A percentile compares a stretch with the other conserved stretches of the same genome.
Conservation (phyloP, 2,113 vertebrate genomes). For the Holacanthus passer region DNA sequence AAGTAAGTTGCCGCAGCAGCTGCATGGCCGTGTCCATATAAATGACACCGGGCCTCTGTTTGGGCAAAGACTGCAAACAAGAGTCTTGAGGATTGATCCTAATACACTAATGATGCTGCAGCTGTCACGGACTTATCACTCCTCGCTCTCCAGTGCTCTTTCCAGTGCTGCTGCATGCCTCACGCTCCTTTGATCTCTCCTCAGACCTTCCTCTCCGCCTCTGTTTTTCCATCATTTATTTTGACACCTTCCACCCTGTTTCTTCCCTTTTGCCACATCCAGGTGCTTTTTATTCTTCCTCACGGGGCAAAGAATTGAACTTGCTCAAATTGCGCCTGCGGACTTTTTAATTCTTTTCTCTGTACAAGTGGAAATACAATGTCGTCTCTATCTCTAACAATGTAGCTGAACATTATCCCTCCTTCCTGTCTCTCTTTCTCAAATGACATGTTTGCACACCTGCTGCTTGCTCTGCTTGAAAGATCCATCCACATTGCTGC, state of each 20-base stretch:
- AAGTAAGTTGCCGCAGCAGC: conserved; percentile 54
- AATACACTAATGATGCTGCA: conserved; percentile 81
- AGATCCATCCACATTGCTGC: conserved; percentile 33
- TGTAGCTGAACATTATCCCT: background rate
- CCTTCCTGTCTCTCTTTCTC: background rate
- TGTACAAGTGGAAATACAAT: conserved; percentile 3
- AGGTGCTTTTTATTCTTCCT: conserved; percentile 31
- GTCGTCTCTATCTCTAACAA: background rate
- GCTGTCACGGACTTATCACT: conserved; percentile 77
- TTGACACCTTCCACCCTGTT: conserved; percentile 42
- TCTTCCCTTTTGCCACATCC: conserved; percentile 11
- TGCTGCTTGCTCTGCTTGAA: conserved; percentile 53
- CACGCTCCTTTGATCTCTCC: conserved; percentile 66
- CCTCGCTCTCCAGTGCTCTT: conserved; percentile 54
- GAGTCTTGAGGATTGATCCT: conserved; percentile 74
- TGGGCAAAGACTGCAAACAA: conserved; percentile 64
- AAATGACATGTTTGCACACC: conserved; percentile 60
- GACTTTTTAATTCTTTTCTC: background rate
- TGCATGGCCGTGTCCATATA: conserved; percentile 39
- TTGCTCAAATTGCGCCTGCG: background rate
- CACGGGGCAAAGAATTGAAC: background rate
- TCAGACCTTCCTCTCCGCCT: conserved; percentile 47
- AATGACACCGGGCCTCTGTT: conserved; percentile 31
- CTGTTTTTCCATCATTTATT: conserved; percentile 64
- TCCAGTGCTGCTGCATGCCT: conserved; percentile 54